Evolutionary conservation across 2,888 invertebrate species (phyloP), one percentile per base, ranked within the genome.

Genomic region (Phortica magna): DNA sequence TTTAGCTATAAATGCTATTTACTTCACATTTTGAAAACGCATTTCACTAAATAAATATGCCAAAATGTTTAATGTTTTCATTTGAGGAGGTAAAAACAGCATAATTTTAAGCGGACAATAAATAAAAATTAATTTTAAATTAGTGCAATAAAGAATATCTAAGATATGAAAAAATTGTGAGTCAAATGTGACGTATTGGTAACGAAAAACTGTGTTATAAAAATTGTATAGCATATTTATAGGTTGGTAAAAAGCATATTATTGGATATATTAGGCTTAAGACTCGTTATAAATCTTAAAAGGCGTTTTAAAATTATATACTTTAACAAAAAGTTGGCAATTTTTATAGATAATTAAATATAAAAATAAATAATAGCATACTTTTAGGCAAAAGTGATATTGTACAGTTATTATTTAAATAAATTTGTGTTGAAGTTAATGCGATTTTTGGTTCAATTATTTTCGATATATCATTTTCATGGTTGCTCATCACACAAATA

Each of bases 361-460:
- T 57, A 10, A 61, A 61, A 22, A 43, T 48, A 68, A 4, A 43
- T 68, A 7, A 12, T 12, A 68, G 68, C 43, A 43, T 68, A 65
- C 68, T 43, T 43, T n/a, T 68, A 17, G 68, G 68, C 68, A 14
- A 14, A 3, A 48, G 48, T 48, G 48, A 48, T 48, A 48, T 48
- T 9, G 14, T 48, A 12, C 0, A 48, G 48, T 12, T 12, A 48
- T 9, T 12, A 48, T 48, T 48, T 9, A 12, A 48, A 48, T 48
- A 48, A 48, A 48, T 6, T 12, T 48, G 48, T 48, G 3, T 9
- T 48, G 48, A 14, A 9, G 48, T 6, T 48, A 48, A 48, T 48
- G 14, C 48, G 48, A 12, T 6, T 48, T 48, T 14, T 48, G 48
- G 48, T 4, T 48, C 48, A 48, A 48, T 48, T 48, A 48, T 48